Evolutionary conservation across 2,888 invertebrate species (phyloP).

Genomic region (Rhingia campestris): DNA sequence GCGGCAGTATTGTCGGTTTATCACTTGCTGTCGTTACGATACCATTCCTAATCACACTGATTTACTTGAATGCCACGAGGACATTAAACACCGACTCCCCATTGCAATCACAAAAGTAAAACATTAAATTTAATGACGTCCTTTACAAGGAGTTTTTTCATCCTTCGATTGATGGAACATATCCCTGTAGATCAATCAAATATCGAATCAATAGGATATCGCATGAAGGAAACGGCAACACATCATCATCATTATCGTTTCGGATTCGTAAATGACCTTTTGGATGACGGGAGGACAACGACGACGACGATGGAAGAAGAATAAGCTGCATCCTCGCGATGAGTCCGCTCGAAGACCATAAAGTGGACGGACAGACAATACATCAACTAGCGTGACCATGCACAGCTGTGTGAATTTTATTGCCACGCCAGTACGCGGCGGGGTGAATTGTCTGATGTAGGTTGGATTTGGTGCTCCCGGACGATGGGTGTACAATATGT

Average conservation of each 20-base stretch:
- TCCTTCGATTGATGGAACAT: constrained; percentile 11
- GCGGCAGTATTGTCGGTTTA: constrained; percentile 61
- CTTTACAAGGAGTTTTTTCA: neutral
- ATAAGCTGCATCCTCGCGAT: constrained; percentile 29
- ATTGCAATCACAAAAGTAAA: constrained; percentile 46
- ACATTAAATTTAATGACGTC: constrained; percentile 69
- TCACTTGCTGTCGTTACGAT: constrained; percentile 52
- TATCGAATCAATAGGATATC: constrained; percentile 51
- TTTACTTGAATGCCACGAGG: constrained; percentile 57
- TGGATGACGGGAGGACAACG: constrained; percentile 18
- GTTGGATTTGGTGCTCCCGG: constrained; percentile 24
- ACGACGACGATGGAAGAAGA: neutral
- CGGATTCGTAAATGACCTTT: constrained; percentile 68
- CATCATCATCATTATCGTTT: constrained; percentile 65
- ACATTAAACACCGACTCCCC: constrained; percentile 37
- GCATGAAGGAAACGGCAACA: constrained; percentile 46
- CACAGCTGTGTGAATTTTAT: constrained; percentile 75
- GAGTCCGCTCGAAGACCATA: constrained; percentile 40
- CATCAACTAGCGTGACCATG: constrained; percentile 75
- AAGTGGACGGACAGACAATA: constrained; percentile 68
- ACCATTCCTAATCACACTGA: constrained; percentile 53
- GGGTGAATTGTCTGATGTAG: constrained; percentile 54
- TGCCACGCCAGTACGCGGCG: constrained; percentile 43
- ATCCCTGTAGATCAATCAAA: constrained; percentile 65
- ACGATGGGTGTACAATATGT: constrained; percentile 63